Conservation (phyloP, 2,797 vertebrate species). For the Enoplosus armatus region DNA sequence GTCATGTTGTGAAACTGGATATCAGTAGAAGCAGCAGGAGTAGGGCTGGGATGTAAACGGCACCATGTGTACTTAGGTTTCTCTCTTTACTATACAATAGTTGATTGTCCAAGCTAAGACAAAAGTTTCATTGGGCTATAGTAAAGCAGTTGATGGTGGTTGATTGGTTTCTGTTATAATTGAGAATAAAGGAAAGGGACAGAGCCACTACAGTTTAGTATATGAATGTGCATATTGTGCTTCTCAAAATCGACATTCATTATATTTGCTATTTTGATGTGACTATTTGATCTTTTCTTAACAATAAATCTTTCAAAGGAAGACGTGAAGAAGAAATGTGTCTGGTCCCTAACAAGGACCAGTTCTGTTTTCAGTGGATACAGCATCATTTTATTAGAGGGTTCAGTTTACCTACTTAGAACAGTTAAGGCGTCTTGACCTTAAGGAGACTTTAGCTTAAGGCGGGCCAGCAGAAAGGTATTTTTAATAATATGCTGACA, state of each 20-base stretch:
- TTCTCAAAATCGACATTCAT: background rate
- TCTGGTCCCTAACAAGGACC: background rate
- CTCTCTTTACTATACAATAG: slow-evolving; percentile 39
- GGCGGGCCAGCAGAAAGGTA: background rate
- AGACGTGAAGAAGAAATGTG: background rate
- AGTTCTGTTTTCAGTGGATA: background rate
- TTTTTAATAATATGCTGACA: slow-evolving; percentile 61
- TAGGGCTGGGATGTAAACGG: slow-evolving; percentile 43
- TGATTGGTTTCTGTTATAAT: background rate
- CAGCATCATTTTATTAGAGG: slow-evolving; percentile 1
- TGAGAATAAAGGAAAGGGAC: background rate
- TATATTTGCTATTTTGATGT: background rate
- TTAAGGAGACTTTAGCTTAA: slow-evolving; percentile 21
- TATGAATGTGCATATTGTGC: background rate
- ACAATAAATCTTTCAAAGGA: background rate
- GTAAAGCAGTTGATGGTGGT: background rate
- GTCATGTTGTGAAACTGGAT: slow-evolving; percentile 78
- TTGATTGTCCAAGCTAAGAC: slow-evolving; percentile 43
- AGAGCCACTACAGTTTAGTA: background rate
- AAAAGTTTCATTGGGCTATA: slow-evolving; percentile 23
- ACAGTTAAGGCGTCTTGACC: slow-evolving; percentile 6
- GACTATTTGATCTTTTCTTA: background rate
- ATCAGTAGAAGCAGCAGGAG: slow-evolving; percentile 61
- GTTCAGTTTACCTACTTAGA: background rate
- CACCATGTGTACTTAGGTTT: slow-evolving; percentile 38